Evolutionary conservation across 2,797 vertebrate genomes (phyloP).

Genomic region (Pangasius larnaudii): DNA sequence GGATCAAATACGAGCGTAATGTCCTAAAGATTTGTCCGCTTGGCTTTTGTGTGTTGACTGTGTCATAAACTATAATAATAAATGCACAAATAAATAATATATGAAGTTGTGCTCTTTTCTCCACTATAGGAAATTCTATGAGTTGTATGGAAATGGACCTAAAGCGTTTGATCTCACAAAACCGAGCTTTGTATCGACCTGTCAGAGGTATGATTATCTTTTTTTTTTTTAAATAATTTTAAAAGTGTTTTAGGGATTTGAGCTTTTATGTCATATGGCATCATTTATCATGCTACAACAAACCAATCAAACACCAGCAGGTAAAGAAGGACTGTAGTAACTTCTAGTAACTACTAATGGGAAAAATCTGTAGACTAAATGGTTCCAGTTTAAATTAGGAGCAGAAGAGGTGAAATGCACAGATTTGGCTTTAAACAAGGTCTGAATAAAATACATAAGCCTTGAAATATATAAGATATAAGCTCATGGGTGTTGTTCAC

Average conservation of each 20-base stretch:
- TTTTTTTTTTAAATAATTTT: too few relatives aligned
- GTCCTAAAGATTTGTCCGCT: conserved; percentile 54
- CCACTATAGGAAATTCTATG: conserved; percentile 84
- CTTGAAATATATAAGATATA: not conserved
- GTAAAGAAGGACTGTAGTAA: not conserved
- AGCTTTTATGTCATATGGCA: not conserved
- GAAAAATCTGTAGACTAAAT: not conserved
- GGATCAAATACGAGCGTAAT: conserved; percentile 87
- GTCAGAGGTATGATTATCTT: conserved; percentile 79
- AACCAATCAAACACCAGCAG: not conserved
- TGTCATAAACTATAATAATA: not conserved
- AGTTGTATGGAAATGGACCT: conserved; percentile 77
- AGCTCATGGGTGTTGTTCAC: not conserved
- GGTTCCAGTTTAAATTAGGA: not conserved
- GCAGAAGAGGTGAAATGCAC: not conserved
- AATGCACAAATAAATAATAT: not conserved
- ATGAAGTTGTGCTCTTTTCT: not conserved
- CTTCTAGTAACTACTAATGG: not conserved
- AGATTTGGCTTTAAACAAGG: not conserved
- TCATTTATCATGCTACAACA: not conserved
- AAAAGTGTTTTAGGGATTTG: not conserved
- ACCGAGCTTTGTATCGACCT: conserved; percentile 79
- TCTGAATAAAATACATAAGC: not conserved
- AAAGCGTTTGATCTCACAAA: conserved; percentile 79
- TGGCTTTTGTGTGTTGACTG: not conserved